phyloP scores from a whole-genome alignment of 2,888 invertebrate species.

The Synergus gifuensis region DNA sequence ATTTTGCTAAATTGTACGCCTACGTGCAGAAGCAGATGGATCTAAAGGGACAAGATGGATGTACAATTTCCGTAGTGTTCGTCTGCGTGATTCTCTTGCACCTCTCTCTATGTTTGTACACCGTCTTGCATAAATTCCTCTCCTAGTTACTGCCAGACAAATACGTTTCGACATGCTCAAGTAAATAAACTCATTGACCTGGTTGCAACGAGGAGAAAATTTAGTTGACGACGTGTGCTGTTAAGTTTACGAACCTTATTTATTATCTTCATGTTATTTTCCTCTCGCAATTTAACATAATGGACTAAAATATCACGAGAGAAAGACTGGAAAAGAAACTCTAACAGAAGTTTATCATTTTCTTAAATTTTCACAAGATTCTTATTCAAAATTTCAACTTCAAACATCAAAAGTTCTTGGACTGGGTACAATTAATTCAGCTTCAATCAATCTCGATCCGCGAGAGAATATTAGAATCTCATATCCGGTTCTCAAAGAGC shows the following conservation, averaged over 20 bases:
- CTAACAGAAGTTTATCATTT: no score
- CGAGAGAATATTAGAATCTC: no score
- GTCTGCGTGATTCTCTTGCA: neutral
- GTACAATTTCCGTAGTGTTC: neutral
- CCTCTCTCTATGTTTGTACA: neutral
- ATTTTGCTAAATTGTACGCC: neutral
- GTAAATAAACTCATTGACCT: constrained; percentile 15
- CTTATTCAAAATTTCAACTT: no score
- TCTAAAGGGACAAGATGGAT: neutral
- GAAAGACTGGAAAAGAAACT: neutral
- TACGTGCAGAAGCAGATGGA: neutral
- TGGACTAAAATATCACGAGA: neutral
- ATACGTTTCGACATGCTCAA: neutral
- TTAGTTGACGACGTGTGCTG: neutral
- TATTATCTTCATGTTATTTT: neutral
- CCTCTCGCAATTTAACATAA: neutral
- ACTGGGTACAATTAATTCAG: no score
- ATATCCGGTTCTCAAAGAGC: no score
- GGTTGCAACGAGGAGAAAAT: neutral
- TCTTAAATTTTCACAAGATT: no score
- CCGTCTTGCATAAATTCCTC: constrained; percentile 1
- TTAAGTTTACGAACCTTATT: neutral
- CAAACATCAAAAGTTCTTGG: no score
- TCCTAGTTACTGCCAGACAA: neutral
- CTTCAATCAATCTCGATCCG: no score